These are phyloP conservation scores for Microctonus brassicae DNA, from an alignment of 2,888 invertebrate species.

Conservation along the genomic window DNA sequence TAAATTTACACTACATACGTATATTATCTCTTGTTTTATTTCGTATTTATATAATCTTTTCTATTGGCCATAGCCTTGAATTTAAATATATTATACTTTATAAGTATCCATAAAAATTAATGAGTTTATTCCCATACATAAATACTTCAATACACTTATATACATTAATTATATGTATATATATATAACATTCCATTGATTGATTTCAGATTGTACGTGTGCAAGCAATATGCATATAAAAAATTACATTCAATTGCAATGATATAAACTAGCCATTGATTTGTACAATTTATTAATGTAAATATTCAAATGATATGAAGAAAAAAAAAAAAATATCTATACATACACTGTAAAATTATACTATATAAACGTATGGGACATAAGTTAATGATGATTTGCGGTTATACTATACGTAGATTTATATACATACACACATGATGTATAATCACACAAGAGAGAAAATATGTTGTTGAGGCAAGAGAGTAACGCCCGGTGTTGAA, in stretches of 20 bases:
- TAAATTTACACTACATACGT: no score
- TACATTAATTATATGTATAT: background rate
- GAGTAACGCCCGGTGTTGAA: background rate
- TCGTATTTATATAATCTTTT: background rate
- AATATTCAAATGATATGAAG: background rate
- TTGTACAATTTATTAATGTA: background rate
- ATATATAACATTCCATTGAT: background rate
- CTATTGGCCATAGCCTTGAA: conserved; percentile 20
- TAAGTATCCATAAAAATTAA: background rate
- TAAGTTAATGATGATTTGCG: background rate
- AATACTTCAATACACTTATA: background rate
- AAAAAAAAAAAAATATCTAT: background rate
- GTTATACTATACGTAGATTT: background rate
- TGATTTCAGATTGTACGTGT: background rate
- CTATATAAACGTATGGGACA: background rate
- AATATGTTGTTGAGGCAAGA: background rate
- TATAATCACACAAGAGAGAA: background rate
- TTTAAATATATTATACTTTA: background rate
- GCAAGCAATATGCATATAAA: background rate
- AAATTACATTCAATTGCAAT: background rate
- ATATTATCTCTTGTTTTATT: background rate
- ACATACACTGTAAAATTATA: background rate
- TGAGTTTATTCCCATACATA: conserved; percentile 6
- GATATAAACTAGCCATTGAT: background rate
- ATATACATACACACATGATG: background rate